Percentiles rank a stretch among this genome's conserved stretches.
Conservation (phyloP, 1,140 invertebrate species). For the Bombus superbus region DNA sequence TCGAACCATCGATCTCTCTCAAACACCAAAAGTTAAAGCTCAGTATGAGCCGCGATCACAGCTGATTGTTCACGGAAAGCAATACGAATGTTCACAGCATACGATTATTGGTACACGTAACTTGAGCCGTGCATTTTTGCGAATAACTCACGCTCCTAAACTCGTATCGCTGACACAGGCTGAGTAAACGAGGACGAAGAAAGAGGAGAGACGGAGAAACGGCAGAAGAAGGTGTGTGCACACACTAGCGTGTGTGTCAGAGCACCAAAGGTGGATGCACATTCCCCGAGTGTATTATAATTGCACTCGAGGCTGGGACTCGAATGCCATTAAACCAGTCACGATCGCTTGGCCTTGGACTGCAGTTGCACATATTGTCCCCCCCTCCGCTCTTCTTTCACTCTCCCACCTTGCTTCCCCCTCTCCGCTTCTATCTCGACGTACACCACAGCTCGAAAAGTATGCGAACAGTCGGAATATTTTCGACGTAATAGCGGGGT, state of each 20-base stretch:
- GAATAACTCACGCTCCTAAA: slow-evolving; percentile 24
- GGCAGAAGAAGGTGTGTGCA: not conserved
- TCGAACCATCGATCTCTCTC: not conserved
- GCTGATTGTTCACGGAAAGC: not conserved
- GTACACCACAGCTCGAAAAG: not conserved
- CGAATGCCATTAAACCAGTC: slow-evolving; percentile 79
- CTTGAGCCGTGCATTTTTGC: slow-evolving; percentile 8
- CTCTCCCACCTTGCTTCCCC: not conserved
- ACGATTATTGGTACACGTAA: not conserved
- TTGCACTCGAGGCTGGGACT: slow-evolving; percentile 72
- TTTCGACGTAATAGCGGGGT: not conserved
- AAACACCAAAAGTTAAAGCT: not conserved
- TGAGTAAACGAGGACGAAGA: not conserved
- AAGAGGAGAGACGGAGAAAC: not conserved
- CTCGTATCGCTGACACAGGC: not conserved
- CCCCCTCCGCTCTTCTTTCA: slow-evolving; percentile 45
- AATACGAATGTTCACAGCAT: not conserved
- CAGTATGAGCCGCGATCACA: not conserved
- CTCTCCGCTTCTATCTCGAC: not conserved
- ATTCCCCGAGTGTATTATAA: slow-evolving; percentile 75
- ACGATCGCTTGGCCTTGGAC: slow-evolving; percentile 78
- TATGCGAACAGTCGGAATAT: not conserved
- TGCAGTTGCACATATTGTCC: slow-evolving; percentile 77
- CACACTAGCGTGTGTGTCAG: slow-evolving; percentile 49
- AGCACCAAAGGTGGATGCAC: slow-evolving; percentile 70